Evolutionary conservation across 2,888 invertebrate genomes (phyloP), one percentile per base, ranked within the genome.

Genomic region (Caenorhabditis sp.): DNA sequence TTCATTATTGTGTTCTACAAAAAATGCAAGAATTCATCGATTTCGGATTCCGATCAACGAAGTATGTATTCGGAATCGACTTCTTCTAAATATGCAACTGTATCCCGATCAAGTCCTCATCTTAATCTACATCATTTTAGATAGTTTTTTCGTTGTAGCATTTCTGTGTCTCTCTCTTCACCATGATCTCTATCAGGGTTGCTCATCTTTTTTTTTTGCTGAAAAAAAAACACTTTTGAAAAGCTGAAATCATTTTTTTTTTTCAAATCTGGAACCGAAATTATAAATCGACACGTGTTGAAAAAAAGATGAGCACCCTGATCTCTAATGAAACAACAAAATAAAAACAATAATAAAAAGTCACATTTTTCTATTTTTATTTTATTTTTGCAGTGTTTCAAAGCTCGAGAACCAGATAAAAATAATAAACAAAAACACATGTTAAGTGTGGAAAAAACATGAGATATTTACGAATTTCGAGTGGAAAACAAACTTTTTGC

Each of bases 1-100:
- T 36, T 69, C 21, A 60, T 61, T 26, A 14, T 73, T 4, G 59
- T 62, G 50, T 59, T 61, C 43, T 69, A 69, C 36, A 58, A 58
- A 36, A 54, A 57, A 24, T 69, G 62, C 27, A 36, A 62, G 19
- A 62, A 50, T 26, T 64, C 60, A 2, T 24, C 55, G 26, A 55
- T 60, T 14, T 50, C 61, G 4, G 37, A 23, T 23, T n/a, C n/a
- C n/a, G 5, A 19, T 43, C 31, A n/a, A 10, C 8, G 27, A 55
- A 31, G 27, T 58, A n/a, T 50, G 1, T 8, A 26, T 12, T 60
- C 27, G 14, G 43, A 43, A 17, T 66, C 66, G 8, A 26, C 58
- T 37, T 69, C 70, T 50, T 70, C 70, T 8, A 57, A 54, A 5
- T 70, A 66, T 21, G 53, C 36, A 19, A 66, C 70, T 2, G 43